Percentiles rank a stretch among this genome's conserved stretches.
phyloP scores from a whole-genome alignment of 2,888 invertebrate species.

The Oligia fasciuncula region DNA sequence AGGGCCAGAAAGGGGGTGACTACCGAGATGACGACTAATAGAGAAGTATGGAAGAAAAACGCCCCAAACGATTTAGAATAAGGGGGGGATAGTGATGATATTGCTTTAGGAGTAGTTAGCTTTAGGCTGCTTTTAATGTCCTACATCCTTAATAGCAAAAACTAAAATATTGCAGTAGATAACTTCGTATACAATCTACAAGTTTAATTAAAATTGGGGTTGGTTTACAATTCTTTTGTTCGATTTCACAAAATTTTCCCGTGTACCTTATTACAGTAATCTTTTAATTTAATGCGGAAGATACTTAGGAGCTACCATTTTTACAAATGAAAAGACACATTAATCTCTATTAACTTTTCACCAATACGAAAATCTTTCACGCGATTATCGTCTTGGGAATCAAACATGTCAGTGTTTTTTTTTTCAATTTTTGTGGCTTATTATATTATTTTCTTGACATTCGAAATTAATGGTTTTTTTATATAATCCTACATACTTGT shows the following conservation, averaged over 20 bases:
- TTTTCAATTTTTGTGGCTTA: neutral
- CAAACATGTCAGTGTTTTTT: conserved; percentile 1
- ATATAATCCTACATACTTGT: neutral
- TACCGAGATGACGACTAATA: neutral
- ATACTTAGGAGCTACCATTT: conserved; percentile 8
- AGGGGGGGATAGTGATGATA: neutral
- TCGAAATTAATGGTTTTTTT: neutral
- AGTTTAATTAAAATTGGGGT: neutral
- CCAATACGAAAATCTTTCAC: conserved; percentile 12
- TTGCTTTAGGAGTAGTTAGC: too few relatives aligned
- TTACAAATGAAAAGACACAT: conserved; percentile 28
- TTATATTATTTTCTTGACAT: neutral
- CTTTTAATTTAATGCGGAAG: conserved; percentile 20
- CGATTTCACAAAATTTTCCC: neutral
- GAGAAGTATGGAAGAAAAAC: neutral
- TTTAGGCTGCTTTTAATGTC: too few relatives aligned
- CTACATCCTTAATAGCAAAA: neutral
- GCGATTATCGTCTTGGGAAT: conserved; percentile 48
- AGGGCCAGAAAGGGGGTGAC: too few relatives aligned
- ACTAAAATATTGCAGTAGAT: neutral
- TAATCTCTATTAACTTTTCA: conserved; percentile 37
- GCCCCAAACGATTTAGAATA: too few relatives aligned
- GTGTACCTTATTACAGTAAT: neutral
- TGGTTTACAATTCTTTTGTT: neutral
- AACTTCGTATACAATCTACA: neutral